Conservation (phyloP, 2,797 vertebrate species). For the Capromys pilorides region DNA sequence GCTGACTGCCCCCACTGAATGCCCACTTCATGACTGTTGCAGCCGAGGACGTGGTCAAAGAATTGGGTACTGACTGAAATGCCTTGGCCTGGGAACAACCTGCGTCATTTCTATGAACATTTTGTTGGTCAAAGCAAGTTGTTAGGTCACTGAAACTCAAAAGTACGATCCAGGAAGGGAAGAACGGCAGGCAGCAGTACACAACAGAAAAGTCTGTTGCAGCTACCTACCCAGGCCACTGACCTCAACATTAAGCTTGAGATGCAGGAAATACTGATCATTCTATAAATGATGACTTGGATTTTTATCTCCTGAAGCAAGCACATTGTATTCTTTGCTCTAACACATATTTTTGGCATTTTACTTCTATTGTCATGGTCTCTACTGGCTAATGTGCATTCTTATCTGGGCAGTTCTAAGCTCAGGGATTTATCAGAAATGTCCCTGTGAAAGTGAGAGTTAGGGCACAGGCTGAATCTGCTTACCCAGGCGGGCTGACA, state of each 20-base stretch:
- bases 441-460: slow-evolving; percentile 37
- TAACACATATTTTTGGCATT: background rate
- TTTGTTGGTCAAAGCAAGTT: background rate
- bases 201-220: background rate
- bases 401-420: slow-evolving; percentile 43
- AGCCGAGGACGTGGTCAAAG: background rate
- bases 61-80: background rate
- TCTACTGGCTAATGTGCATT: slow-evolving; percentile 6
- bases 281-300: background rate
- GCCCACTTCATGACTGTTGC: background rate
- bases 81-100: background rate
- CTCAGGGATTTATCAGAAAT: slow-evolving; percentile 65
- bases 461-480: slow-evolving; percentile 55
- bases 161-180: background rate
- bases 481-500: slow-evolving; percentile 43
- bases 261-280: background rate
- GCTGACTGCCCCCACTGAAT: background rate
- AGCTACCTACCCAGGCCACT: background rate
- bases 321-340: slow-evolving; percentile 12
- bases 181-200: background rate
- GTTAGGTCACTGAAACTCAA: background rate
- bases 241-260: background rate
- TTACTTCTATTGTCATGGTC: slow-evolving; percentile 7
- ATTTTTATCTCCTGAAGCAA: slow-evolving; percentile 36
- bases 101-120: background rate